Percentiles rank a stretch among this genome's conserved stretches.
Conservation (phyloP, 2,113 vertebrate genomes). For the Pangasianodon gigas region DNA sequence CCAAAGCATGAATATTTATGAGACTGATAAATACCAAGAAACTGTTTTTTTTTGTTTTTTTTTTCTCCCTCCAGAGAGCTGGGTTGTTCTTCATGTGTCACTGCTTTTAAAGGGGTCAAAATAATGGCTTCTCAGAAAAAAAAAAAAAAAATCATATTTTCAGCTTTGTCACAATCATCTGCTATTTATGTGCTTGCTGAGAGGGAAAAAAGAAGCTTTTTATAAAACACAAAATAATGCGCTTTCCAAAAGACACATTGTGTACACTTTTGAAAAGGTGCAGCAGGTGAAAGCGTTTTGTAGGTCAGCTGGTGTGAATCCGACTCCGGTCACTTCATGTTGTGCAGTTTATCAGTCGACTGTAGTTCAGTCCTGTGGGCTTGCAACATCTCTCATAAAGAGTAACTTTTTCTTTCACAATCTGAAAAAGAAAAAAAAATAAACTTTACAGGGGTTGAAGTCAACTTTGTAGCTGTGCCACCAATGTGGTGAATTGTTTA, state of each 20-base stretch:
- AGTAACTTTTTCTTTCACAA: slow-evolving; percentile 1
- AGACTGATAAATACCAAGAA: background rate
- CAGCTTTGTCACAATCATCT: background rate
- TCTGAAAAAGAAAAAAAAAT: background rate
- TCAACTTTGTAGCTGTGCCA: background rate
- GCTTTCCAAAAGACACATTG: background rate
- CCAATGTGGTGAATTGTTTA: background rate
- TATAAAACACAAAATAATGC: background rate
- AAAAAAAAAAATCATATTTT: background rate
- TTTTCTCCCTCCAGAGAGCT: background rate
- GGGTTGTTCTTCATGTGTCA: background rate
- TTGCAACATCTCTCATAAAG: background rate
- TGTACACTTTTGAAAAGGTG: background rate
- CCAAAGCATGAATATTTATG: background rate
- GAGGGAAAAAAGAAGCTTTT: background rate
- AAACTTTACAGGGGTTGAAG: background rate
- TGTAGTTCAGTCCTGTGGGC: background rate
- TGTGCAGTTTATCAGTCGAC: background rate
- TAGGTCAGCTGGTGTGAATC: background rate
- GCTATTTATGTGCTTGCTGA: background rate
- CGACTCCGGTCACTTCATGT: background rate
- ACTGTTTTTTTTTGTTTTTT: background rate
- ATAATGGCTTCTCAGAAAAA: background rate
- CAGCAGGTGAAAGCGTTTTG: background rate
- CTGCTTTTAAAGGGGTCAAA: background rate